Conservation (phyloP, 2,797 vertebrate species). For the Hirundo rustica region DNA sequence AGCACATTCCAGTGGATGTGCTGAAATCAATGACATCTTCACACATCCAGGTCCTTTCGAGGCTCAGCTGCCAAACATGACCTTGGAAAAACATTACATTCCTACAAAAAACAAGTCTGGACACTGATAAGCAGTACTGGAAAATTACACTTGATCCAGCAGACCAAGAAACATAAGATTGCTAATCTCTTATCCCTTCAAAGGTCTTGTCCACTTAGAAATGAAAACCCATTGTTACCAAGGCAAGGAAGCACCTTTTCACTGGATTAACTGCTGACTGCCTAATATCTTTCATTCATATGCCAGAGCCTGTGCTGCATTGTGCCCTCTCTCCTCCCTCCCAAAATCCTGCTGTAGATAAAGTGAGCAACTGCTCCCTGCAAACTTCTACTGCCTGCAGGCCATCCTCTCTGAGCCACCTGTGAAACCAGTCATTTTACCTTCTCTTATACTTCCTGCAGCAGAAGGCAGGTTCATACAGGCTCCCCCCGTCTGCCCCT, state of each 20-base stretch:
- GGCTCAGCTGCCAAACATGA: background rate
- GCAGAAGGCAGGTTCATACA: constrained; percentile 55
- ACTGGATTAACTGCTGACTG: background rate
- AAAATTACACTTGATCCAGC: background rate
- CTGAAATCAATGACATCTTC: background rate
- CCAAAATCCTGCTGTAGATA: background rate
- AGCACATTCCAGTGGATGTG: background rate
- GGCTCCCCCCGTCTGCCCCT: background rate
- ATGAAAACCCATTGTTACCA: background rate
- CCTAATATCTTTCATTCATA: background rate
- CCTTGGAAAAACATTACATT: background rate
- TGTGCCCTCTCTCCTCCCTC: background rate
- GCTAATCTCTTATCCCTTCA: background rate
- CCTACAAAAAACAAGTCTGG: constrained; percentile 7
- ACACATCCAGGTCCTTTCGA: background rate
- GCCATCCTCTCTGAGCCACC: constrained; percentile 26
- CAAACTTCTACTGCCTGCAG: background rate
- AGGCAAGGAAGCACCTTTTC: background rate
- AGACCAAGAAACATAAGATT: background rate
- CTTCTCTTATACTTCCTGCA: constrained; percentile 36
- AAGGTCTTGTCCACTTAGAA: background rate
- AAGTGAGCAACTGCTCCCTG: background rate
- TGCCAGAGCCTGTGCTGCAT: background rate
- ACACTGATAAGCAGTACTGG: background rate
- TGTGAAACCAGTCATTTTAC: constrained; percentile 51